These are phyloP conservation scores for Bombus vancouverensis DNA, from an alignment of 1,140 invertebrate species.

Conservation along the genomic window DNA sequence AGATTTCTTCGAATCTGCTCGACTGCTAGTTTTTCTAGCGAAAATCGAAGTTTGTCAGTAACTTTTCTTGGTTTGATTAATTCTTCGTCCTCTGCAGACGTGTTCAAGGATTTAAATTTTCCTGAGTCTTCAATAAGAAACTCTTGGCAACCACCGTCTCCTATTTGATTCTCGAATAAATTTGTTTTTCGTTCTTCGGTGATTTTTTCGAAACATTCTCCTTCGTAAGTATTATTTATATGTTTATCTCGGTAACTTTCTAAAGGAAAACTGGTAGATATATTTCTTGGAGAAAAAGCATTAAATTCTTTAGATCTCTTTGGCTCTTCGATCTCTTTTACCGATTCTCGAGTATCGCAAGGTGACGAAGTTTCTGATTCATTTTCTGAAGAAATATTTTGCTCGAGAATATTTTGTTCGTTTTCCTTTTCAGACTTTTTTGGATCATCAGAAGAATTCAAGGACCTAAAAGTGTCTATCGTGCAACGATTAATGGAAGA, in stretches of 20 bases:
- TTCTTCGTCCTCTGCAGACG: background rate
- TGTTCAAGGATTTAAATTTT: background rate
- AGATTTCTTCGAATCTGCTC: background rate
- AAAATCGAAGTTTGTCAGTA: background rate
- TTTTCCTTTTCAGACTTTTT: background rate
- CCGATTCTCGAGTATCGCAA: background rate
- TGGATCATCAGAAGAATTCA: background rate
- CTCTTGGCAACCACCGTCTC: background rate
- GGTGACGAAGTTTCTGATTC: background rate
- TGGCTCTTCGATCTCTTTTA: background rate
- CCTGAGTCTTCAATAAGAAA: background rate
- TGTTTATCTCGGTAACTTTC: background rate
- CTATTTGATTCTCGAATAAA: constrained; percentile 5
- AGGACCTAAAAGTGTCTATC: no score
- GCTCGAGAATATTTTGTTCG: background rate
- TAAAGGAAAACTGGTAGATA: background rate
- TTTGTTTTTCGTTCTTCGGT: background rate
- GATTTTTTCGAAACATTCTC: background rate
- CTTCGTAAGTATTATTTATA: background rate
- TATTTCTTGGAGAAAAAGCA: background rate
- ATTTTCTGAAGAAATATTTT: background rate
- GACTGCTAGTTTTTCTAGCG: background rate
- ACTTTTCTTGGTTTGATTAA: background rate
- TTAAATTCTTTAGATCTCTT: background rate
- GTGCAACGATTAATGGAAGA: no score